Percentiles rank a stretch among this genome's conserved stretches.
These are phyloP conservation scores for Brachystomella parvula DNA, from an alignment of 1,140 invertebrate species.

Conservation along the genomic window DNA sequence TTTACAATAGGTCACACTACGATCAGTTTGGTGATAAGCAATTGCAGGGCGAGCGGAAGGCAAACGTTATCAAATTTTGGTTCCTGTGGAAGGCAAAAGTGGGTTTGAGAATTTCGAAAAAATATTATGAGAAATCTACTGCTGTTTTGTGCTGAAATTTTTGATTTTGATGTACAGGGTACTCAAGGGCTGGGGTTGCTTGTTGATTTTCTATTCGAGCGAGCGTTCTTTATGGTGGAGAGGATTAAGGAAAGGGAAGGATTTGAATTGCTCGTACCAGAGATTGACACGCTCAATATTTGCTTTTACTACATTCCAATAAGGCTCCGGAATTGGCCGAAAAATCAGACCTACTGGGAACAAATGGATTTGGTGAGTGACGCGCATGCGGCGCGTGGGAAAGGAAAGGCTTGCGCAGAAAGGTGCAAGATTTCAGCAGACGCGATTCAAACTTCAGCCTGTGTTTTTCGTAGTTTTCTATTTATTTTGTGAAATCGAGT, in stretches of 20 bases:
- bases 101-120: too few relatives aligned
- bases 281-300: neutral
- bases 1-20: neutral
- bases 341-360: neutral
- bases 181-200: constrained; percentile 57
- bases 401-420: too few relatives aligned
- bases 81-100: constrained; percentile 90
- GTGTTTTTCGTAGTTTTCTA: too few relatives aligned
- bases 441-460: too few relatives aligned
- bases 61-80: constrained; percentile 93
- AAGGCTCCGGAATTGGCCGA: neutral
- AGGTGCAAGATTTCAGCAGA: too few relatives aligned
- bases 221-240: neutral
- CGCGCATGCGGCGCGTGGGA: too few relatives aligned
- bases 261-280: neutral
- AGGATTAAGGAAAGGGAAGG: neutral
- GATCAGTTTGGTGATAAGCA: constrained; percentile 73
- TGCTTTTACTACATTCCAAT: neutral
- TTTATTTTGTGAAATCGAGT: too few relatives aligned
- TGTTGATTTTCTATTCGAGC: constrained; percentile 1
- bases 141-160: neutral
- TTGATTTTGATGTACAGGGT: constrained; percentile 45
- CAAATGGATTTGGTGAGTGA: neutral
- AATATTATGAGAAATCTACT: neutral
- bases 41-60: constrained; percentile 79